Conservation (phyloP, 2,888 invertebrate genomes). For the Thysanoteuthis rhombus region DNA sequence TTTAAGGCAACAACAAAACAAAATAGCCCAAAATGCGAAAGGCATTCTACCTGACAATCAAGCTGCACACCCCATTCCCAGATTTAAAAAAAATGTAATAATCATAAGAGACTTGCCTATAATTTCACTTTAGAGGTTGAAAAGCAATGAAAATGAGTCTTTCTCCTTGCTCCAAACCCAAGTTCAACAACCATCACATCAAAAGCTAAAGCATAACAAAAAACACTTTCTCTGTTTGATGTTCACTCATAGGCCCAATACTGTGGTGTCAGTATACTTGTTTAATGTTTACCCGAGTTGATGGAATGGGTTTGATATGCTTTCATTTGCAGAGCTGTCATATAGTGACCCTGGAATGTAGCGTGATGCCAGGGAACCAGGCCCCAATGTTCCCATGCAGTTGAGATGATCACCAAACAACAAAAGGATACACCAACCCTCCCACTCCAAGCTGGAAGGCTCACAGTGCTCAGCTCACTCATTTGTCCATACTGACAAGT, state of each 20-base stretch:
- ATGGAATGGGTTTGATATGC: constrained; percentile 12
- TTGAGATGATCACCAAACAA: not conserved
- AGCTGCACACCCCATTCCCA: not conserved
- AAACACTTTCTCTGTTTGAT: not conserved
- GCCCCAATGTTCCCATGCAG: not conserved
- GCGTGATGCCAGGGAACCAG: not conserved
- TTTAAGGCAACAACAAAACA: not conserved
- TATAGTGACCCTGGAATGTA: constrained; percentile 12
- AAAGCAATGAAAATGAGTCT: constrained; percentile 12
- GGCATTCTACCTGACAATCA: not conserved
- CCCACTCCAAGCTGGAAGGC: not conserved
- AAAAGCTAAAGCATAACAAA: not conserved
- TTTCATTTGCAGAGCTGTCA: not conserved
- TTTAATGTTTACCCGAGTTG: not conserved
- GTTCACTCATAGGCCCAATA: not conserved
- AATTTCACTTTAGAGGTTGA: not conserved
- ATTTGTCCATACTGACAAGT: not conserved
- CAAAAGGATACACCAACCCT: not conserved
- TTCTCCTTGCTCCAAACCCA: not conserved
- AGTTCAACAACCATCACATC: constrained; percentile 12
- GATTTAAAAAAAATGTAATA: not conserved
- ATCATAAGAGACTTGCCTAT: not conserved
- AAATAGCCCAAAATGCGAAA: not conserved
- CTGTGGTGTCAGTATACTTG: constrained; percentile 12
- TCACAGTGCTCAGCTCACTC: not conserved